These are phyloP conservation scores for Schlechtendalia chinensis DNA, from an alignment of 1,140 invertebrate species.

Conservation along the genomic window DNA sequence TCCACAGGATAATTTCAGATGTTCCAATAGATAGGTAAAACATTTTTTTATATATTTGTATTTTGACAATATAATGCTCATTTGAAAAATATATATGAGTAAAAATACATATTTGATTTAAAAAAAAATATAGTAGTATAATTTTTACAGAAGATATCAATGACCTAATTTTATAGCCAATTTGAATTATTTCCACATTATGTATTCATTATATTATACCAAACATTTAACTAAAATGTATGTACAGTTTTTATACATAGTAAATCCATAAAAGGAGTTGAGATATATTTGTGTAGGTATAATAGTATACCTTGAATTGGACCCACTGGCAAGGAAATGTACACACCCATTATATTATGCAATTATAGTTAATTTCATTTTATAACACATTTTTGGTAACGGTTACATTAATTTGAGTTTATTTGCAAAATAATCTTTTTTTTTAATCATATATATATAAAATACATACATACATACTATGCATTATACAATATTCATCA, in stretches of 20 bases:
- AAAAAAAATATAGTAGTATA: not conserved
- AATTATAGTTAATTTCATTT: constrained; percentile 13
- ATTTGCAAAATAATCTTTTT: too few species aligned
- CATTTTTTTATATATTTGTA: too few species aligned
- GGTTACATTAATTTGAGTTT: not conserved
- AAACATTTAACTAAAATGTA: not conserved
- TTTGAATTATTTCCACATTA: not conserved
- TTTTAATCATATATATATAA: too few species aligned
- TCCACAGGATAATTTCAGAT: too few species aligned
- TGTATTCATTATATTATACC: not conserved
- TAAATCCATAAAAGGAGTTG: constrained; percentile 44
- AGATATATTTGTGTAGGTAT: constrained; percentile 38
- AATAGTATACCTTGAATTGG: constrained; percentile 35
- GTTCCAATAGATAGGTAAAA: too few species aligned
- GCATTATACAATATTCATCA: too few species aligned
- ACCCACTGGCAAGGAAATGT: constrained; percentile 34
- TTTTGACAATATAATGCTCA: not conserved
- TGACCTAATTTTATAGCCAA: constrained; percentile 9
- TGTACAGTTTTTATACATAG: not conserved
- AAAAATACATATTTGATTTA: not conserved
- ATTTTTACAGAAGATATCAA: constrained; percentile 6
- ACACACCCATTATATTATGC: constrained; percentile 31
- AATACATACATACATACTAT: too few species aligned
- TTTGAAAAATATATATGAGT: not conserved
- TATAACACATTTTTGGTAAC: not conserved